Evolutionary conservation across 2,797 vertebrate species (phyloP), one percentile per base, ranked within the genome.

Genomic region (Galago senegalensis): DNA sequence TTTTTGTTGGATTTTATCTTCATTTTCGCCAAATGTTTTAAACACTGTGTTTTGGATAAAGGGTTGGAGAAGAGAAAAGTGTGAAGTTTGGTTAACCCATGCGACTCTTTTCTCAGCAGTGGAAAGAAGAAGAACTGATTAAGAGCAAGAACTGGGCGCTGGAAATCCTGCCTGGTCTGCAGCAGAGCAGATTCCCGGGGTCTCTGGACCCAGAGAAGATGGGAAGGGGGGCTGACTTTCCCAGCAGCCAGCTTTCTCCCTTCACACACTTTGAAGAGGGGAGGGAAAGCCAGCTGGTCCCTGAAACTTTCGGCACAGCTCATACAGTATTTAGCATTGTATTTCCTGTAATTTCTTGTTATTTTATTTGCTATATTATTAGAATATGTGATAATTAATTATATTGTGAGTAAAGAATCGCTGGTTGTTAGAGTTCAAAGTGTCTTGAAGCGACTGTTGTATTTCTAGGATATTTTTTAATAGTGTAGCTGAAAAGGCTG

Each of bases 81-180:
- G 80, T 77, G 56, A 91, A 70, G 56, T 81, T 87, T 77, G n/a
- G 12, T 77, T 91, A 82, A 91, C 21, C 72, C 58, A 73, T 56
- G 8, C 0, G 40, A 87, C 79, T 79, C 4, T 93, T 96, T 92
- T 89, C 91, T 93, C 84, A 67, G 80, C 93, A 98, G 96, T 49
- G 91, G 37, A 83, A 96, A 94, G 25, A 91, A 96, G 80, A 82
- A 95, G 67, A 87, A 75, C 27, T 29, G 31, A 86, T 87, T 70
- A 60, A 95, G 37, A 86, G 67, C 7, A 87, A 87, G 56, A 2
- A 84, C 34, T 29, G 5, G 1, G 40, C 60, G 0, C 18, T 53
- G 75, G 53, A 60, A 88, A 86, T 43, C 46, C 0, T 70, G 8
- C 20, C 72, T 87, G 25, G 43, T 37, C 21, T 56, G 84, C 76